A percentile compares a stretch with the other conserved stretches of the same genome.
Evolutionary conservation across 1,140 invertebrate species (phyloP).

Genomic region (Batillaria attramentaria): DNA sequence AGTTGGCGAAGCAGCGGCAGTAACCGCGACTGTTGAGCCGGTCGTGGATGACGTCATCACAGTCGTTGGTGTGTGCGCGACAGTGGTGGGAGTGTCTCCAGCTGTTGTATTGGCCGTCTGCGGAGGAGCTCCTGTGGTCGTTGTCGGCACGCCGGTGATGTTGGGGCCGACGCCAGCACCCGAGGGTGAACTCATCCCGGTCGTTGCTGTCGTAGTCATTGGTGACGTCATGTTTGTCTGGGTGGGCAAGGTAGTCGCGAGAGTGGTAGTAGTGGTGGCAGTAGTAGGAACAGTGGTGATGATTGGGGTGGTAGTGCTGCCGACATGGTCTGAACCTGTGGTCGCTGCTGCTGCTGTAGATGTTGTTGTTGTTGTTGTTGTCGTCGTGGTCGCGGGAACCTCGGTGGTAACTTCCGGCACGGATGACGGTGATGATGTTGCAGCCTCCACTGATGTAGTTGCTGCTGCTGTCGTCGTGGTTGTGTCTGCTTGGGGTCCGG

Average conservation of each 20-base stretch:
- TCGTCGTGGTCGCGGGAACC: not conserved
- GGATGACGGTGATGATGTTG: not conserved
- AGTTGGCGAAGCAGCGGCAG: no score
- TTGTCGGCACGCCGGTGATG: no score
- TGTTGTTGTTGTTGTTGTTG: not conserved
- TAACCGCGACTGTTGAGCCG: no score
- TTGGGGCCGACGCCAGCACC: no score
- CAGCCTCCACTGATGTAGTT: not conserved
- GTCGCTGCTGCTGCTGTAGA: not conserved
- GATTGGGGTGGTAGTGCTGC: not conserved
- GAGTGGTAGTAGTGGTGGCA: not conserved
- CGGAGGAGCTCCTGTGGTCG: no score
- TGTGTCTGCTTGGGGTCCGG: not conserved
- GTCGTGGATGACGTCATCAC: no score
- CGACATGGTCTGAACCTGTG: not conserved
- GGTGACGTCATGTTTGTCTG: not conserved
- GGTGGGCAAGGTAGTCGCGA: not conserved
- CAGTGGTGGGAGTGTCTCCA: no score
- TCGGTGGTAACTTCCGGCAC: not conserved
- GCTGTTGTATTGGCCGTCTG: no score
- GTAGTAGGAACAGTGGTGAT: not conserved
- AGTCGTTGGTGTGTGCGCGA: no score
- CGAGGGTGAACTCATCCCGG: no score
- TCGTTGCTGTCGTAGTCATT: no score
- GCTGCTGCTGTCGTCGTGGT: not conserved